Base-by-base conservation (phyloP, 2,888 invertebrate species). In the Erebia aethiops region DNA sequence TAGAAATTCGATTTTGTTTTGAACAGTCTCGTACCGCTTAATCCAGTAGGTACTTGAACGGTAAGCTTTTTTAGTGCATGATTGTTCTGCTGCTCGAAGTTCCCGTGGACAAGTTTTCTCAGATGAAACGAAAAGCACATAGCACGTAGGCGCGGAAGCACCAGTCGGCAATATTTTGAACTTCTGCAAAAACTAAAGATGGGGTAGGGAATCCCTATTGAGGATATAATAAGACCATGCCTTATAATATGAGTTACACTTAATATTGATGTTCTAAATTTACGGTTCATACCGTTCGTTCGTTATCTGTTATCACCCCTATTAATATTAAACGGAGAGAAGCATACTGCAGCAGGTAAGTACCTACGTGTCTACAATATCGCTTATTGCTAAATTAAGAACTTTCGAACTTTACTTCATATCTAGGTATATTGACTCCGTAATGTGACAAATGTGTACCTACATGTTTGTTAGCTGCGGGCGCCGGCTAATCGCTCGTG, bases 401-500 rank as follows among this genome's bases (percentile, higher is more conserved):
- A 74, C 67, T 76, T 76, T 68, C 71, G 69, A 70, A 72, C 65
- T 41, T 49, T 61, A 35, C 51, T 69, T 9, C n/a, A 52, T 60
- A 65, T 63, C 51, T 70, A 62, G 3, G 43, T 43, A 16, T 5
- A 46, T 61, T 16, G 63, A 26, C n/a, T 51, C 21, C 13, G 26
- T 67, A 21, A 11, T 70, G 65, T 73, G 70, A 73, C 60, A 72
- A 67, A 69, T 69, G 67, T 73, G 70, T 76, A 80, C n/a, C n/a
- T n/a, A n/a, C 77, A 80, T 79, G 79, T 77, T 71, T 71, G 74
- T 73, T 77, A 69, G 81, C 85, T 82, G 76, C 82, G 75, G 84
- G 85, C 82, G 77, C 66, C 70, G 77, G 86, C 87, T 89, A 88
- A 88, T 89, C 88, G 86, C 77, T 76, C 80, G 78, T 78, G 80